Percentiles rank a stretch among this genome's conserved stretches.
These are phyloP conservation scores for Acanthacorydalis orientalis DNA, from an alignment of 2,888 invertebrate genomes.

Conservation along the genomic window DNA sequence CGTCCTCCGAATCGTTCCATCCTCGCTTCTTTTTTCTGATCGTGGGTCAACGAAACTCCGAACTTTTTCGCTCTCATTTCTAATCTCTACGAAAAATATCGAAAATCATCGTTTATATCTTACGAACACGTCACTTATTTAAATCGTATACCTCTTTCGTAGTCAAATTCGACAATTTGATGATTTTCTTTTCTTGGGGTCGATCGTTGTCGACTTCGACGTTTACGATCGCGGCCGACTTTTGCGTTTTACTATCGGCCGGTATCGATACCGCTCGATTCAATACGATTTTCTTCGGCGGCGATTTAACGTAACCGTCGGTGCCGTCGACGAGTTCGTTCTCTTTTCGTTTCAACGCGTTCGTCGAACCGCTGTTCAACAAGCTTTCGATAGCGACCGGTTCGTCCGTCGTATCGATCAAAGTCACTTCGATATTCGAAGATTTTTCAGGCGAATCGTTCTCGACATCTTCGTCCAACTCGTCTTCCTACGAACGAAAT, in stretches of 20 bases:
- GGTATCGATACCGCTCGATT: constrained; percentile 29
- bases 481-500: constrained; percentile 11
- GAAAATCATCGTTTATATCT: too few species aligned
- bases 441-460: constrained; percentile 24
- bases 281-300: constrained; percentile 43
- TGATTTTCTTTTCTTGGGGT: constrained; percentile 28
- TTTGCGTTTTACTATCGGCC: constrained; percentile 16
- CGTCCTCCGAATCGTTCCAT: constrained; percentile 43
- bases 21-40: constrained; percentile 47
- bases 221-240: constrained; percentile 16
- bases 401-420: constrained; percentile 6
- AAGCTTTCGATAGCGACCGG: constrained; percentile 2
- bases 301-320: constrained; percentile 17
- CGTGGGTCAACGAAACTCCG: constrained; percentile 43
- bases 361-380: constrained; percentile 8
- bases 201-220: constrained; percentile 11
- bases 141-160: constrained; percentile 33
- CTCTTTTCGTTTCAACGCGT: constrained; percentile 17
- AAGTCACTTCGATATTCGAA: constrained; percentile 7
- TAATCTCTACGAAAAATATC: constrained; percentile 28
- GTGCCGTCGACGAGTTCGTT: constrained; percentile 12
- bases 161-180: constrained; percentile 38
- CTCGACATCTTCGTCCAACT: constrained; percentile 19
- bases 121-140: too few species aligned
- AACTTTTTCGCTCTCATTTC: constrained; percentile 71